These are phyloP conservation scores for Mus spretus DNA, from an alignment of 2,797 vertebrate species.

Conservation along the genomic window DNA sequence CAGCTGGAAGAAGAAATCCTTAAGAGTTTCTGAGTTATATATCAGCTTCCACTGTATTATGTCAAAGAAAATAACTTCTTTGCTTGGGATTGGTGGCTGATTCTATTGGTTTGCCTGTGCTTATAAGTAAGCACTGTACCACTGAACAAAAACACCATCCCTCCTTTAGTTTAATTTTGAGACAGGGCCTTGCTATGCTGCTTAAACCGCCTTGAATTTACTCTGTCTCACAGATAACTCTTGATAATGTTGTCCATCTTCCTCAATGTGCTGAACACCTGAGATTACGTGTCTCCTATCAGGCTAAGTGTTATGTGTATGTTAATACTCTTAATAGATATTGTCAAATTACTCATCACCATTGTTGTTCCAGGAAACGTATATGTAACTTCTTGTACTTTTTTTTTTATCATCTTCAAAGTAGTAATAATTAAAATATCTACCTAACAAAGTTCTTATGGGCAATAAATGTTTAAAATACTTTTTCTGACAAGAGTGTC, in stretches of 20 bases:
- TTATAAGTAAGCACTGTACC: neutral
- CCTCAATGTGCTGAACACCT: neutral
- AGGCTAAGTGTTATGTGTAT: neutral
- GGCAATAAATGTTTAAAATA: slow-evolving; percentile 47
- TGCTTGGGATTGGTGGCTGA: neutral
- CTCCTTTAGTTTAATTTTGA: neutral
- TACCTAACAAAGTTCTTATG: neutral
- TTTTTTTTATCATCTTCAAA: slow-evolving; percentile 29
- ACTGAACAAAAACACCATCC: neutral
- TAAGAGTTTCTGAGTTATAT: neutral
- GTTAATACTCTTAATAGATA: slow-evolving; percentile 19
- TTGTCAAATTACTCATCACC: neutral
- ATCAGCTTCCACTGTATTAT: neutral
- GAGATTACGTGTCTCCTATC: neutral
- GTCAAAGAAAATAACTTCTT: neutral
- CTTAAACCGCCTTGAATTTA: neutral
- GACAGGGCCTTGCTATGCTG: neutral
- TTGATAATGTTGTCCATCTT: neutral
- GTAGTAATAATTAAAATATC: slow-evolving; percentile 14
- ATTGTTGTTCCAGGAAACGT: slow-evolving; percentile 6
- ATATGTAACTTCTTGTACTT: neutral
- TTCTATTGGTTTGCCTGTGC: neutral
- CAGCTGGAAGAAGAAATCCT: neutral
- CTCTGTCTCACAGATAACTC: neutral
- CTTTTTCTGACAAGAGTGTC: neutral